These are phyloP conservation scores for Tetraneura akinire DNA, from an alignment of 1,140 invertebrate species.

Conservation along the genomic window DNA sequence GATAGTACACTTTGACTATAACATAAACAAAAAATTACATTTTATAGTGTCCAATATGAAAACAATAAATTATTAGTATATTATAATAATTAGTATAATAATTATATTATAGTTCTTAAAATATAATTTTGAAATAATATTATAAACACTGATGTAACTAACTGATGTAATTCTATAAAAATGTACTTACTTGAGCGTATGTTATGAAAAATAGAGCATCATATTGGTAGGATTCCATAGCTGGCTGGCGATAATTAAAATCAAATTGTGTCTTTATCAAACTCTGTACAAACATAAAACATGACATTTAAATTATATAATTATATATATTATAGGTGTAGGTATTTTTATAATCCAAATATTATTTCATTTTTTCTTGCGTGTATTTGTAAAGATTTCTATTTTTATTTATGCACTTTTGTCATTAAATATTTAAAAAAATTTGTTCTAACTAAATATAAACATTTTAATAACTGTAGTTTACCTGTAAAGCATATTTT, in stretches of 20 bases:
- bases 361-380: too few species aligned
- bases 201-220: slow-evolving; percentile 60
- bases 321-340: too few species aligned
- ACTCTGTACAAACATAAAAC: slow-evolving; percentile 28
- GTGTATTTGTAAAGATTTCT: too few species aligned
- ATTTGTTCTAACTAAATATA: too few species aligned
- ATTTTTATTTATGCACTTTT: too few species aligned
- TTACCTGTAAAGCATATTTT: slow-evolving; percentile 13
- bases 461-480: too few species aligned
- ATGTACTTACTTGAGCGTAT: slow-evolving; percentile 59
- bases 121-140: too few species aligned
- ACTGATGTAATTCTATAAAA: too few species aligned
- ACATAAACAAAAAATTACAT: slow-evolving; percentile 52
- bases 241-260: slow-evolving; percentile 59
- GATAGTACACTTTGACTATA: slow-evolving; percentile 56
- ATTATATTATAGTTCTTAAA: too few species aligned
- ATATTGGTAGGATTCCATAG: slow-evolving; percentile 60
- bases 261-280: neutral
- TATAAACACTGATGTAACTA: too few species aligned
- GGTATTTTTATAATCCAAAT: too few species aligned
- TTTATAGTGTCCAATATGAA: neutral
- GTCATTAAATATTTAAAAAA: too few species aligned
- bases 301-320: neutral
- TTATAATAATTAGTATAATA: neutral
- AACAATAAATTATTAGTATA: neutral